These are phyloP conservation scores for Eubasilissa splendida DNA, from an alignment of 2,888 invertebrate genomes.

Conservation along the genomic window DNA sequence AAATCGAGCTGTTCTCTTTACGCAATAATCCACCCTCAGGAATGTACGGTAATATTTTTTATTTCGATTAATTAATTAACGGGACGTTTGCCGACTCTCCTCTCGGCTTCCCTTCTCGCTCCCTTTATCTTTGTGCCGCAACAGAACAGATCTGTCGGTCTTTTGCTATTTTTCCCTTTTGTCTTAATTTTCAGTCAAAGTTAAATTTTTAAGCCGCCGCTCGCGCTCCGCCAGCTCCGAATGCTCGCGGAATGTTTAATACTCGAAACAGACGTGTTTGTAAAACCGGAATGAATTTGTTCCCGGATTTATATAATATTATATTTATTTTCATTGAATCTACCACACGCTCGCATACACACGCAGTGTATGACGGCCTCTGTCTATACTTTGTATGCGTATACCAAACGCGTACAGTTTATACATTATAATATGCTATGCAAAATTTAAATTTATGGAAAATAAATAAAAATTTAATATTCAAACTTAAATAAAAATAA, in stretches of 20 bases:
- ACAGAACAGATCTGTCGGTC: constrained; percentile 18
- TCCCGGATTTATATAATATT: neutral
- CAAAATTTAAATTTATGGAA: no score
- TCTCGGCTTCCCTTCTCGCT: neutral
- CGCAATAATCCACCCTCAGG: no score
- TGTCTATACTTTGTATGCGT: no score
- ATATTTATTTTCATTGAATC: neutral
- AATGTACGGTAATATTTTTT: constrained; percentile 16
- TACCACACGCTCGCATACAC: neutral
- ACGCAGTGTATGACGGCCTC: no score
- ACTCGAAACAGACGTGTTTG: constrained; percentile 25
- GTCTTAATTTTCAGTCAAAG: constrained; percentile 33
- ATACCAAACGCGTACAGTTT: no score
- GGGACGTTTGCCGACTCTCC: neutral
- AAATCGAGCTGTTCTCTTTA: no score
- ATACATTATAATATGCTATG: no score
- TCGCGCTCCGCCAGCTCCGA: constrained; percentile 22
- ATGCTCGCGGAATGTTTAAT: constrained; percentile 27
- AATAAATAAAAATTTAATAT: no score
- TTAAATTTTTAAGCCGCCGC: constrained; percentile 32
- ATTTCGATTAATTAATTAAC: constrained; percentile 27
- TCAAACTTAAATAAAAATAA: no score
- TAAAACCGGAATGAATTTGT: neutral
- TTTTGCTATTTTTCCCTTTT: constrained; percentile 33
- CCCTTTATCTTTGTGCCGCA: constrained; percentile 31